phyloP scores from a whole-genome alignment of 1,140 invertebrate species.

The Drosophila miranda region DNA sequence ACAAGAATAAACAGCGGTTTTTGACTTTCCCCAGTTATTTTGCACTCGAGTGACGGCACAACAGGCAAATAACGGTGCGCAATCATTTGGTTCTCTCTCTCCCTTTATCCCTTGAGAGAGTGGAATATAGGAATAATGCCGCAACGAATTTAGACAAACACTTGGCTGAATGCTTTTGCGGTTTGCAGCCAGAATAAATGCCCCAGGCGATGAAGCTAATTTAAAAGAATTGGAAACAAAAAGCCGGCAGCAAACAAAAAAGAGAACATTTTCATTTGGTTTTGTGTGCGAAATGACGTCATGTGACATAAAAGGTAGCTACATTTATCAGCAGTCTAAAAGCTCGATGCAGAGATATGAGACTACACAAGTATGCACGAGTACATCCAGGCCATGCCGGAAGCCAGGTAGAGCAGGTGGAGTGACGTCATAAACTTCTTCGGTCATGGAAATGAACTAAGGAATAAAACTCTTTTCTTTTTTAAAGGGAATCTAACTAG shows the following conservation, averaged over 20 bases:
- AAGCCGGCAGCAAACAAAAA: constrained; percentile 51
- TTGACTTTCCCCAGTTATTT: constrained; percentile 6
- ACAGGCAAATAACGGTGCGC: neutral
- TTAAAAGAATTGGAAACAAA: constrained; percentile 70
- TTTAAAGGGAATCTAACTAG: constrained; percentile 24
- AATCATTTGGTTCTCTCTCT: neutral
- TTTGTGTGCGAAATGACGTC: constrained; percentile 62
- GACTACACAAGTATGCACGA: constrained; percentile 10
- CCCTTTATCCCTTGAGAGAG: neutral
- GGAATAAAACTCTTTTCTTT: too few relatives aligned
- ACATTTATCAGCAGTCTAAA: constrained; percentile 52
- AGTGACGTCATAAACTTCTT: constrained; percentile 12
- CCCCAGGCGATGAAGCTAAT: constrained; percentile 35
- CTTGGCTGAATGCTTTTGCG: constrained; percentile 20
- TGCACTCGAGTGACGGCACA: neutral
- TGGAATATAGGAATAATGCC: constrained; percentile 9
- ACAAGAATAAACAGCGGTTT: constrained; percentile 18
- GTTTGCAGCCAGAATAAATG: constrained; percentile 15
- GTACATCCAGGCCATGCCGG: neutral
- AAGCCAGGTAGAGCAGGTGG: neutral
- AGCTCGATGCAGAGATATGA: constrained; percentile 17
- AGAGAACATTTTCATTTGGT: constrained; percentile 37
- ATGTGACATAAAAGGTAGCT: constrained; percentile 58
- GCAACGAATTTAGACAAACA: constrained; percentile 23
- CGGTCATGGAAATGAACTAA: too few relatives aligned